Evolutionary conservation across 2,113 vertebrate genomes (phyloP).

Genomic region (Petaurus breviceps): DNA sequence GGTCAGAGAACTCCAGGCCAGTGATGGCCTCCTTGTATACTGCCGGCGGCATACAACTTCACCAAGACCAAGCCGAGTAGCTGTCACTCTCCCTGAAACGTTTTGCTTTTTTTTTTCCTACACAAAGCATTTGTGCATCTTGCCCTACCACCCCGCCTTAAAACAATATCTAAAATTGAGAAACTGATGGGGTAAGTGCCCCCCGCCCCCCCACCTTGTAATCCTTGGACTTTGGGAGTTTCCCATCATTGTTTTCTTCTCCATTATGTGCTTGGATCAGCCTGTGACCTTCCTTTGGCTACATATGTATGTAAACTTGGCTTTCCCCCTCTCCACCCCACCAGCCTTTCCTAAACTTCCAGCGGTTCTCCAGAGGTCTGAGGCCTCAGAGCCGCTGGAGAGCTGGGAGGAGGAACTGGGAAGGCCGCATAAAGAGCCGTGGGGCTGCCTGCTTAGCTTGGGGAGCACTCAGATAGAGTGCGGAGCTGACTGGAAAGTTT

Average conservation of each 20-base stretch:
- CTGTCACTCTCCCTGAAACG: neutral
- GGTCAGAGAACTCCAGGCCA: neutral
- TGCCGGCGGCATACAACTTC: too few relatives aligned
- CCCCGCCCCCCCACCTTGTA: too few relatives aligned
- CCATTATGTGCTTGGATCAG: neutral
- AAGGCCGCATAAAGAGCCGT: neutral
- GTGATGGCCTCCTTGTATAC: neutral
- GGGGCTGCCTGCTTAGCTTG: too few relatives aligned
- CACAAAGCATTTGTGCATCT: neutral
- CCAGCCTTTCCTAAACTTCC: constrained; percentile 23
- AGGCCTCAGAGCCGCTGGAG: too few relatives aligned
- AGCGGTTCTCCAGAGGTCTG: neutral
- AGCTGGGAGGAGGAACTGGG: neutral
- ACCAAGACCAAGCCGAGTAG: too few relatives aligned
- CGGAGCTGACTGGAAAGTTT: too few relatives aligned
- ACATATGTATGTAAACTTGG: neutral
- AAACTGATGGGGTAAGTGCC: neutral
- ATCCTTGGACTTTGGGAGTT: constrained; percentile 19
- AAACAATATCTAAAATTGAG: neutral
- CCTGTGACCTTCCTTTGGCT: neutral
- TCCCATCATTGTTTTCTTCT: constrained; percentile 28
- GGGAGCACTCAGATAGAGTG: neutral
- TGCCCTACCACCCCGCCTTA: neutral
- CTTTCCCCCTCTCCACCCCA: constrained; percentile 8
- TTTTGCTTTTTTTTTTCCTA: too few relatives aligned